A percentile compares a stretch with the other conserved stretches of the same genome.
Evolutionary conservation across 2,888 invertebrate species (phyloP).

Genomic region (Eristalis tenax): DNA sequence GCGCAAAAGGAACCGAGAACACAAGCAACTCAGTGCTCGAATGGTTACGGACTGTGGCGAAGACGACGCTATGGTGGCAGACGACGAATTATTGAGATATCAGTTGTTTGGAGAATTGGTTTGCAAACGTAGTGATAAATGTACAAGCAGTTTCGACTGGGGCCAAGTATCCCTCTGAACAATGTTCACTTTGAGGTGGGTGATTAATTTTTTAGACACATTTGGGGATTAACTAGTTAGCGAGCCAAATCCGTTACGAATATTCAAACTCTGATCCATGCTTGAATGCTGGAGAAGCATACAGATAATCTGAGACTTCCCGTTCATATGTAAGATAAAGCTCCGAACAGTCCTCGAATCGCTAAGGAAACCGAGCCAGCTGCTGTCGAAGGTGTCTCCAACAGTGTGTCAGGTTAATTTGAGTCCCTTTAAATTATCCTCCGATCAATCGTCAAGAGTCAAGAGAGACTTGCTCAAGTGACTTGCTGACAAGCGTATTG

Average conservation of each 20-base stretch:
- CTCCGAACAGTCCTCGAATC: too few species aligned
- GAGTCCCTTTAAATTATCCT: too few species aligned
- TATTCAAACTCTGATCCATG: too few species aligned
- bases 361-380: too few species aligned
- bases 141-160: conserved; percentile 9
- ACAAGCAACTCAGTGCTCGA: conserved; percentile 10
- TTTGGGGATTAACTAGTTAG: conserved; percentile 21
- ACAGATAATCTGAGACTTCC: too few species aligned
- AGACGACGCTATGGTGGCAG: conserved; percentile 22
- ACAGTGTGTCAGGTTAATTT: too few species aligned
- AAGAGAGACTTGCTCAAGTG: too few species aligned
- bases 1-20: background rate
- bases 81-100: conserved; percentile 70
- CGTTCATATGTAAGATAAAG: too few species aligned
- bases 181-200: background rate
- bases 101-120: conserved; percentile 64
- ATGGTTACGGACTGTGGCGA: conserved; percentile 10
- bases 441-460: too few species aligned
- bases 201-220: conserved; percentile 35
- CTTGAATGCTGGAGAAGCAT: too few species aligned
- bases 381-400: too few species aligned
- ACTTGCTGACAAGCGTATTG: too few species aligned
- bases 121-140: conserved; percentile 66
- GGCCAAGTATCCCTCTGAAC: background rate
- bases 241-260: background rate